Evolutionary conservation across 2,888 invertebrate species (phyloP).

Genomic region (Aphodius sticticus): DNA sequence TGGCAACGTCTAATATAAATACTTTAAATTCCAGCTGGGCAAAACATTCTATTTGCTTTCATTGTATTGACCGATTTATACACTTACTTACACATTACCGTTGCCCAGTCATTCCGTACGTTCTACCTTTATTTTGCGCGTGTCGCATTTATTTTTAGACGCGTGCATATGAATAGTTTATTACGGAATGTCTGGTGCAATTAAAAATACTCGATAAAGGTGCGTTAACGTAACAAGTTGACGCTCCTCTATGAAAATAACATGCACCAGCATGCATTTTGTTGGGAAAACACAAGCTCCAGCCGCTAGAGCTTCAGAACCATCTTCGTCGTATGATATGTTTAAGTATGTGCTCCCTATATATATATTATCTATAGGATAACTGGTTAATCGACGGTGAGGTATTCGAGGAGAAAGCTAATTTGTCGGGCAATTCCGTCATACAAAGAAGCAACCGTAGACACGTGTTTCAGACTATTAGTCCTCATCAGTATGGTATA

Average conservation of each 20-base stretch:
- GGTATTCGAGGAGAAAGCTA: no score
- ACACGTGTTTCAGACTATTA: no score
- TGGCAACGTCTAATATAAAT: slow-evolving; percentile 35
- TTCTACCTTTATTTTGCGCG: background rate
- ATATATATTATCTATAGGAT: no score
- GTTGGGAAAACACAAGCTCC: slow-evolving; percentile 31
- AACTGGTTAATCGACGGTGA: no score
- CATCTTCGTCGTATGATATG: slow-evolving; percentile 34
- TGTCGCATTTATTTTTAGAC: background rate
- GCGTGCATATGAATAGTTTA: background rate
- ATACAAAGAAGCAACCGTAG: no score
- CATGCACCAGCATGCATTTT: slow-evolving; percentile 36
- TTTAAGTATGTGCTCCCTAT: slow-evolving; percentile 43
- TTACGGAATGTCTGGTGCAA: slow-evolving; percentile 29
- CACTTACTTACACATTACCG: slow-evolving; percentile 33
- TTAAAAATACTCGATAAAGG: slow-evolving; percentile 27
- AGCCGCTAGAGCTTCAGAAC: slow-evolving; percentile 25
- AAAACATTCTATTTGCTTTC: slow-evolving; percentile 34
- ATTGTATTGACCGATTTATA: slow-evolving; percentile 38
- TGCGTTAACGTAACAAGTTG: slow-evolving; percentile 30
- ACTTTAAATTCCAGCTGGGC: slow-evolving; percentile 37
- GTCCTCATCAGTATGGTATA: no score
- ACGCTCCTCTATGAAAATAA: slow-evolving; percentile 32
- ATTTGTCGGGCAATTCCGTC: no score
- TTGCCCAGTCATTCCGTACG: slow-evolving; percentile 27